phyloP scores from a whole-genome alignment of 2,888 invertebrate species.

The Carterocephalus palaemon region DNA sequence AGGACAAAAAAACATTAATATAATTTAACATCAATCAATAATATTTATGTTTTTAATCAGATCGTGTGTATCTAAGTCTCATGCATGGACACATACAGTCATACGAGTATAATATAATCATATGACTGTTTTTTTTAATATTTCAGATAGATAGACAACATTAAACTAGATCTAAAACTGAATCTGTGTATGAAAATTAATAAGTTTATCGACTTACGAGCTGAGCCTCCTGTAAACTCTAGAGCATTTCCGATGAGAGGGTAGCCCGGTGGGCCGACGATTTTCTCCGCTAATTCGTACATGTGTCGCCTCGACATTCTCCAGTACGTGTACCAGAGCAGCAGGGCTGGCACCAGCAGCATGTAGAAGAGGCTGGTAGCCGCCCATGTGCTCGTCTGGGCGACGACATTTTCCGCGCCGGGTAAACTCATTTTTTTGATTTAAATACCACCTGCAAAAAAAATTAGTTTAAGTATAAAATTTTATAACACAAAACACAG shows the following conservation, averaged over 20 bases:
- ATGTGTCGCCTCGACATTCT: slow-evolving; percentile 84
- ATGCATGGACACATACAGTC: too few relatives aligned
- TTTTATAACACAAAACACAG: too few relatives aligned
- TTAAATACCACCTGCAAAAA: slow-evolving; percentile 10
- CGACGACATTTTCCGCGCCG: slow-evolving; percentile 62
- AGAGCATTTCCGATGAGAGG: slow-evolving; percentile 87
- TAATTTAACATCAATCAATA: too few relatives aligned
- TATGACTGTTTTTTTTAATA: too few relatives aligned
- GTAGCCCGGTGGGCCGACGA: slow-evolving; percentile 85
- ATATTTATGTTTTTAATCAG: too few relatives aligned
- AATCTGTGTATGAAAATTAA: too few relatives aligned
- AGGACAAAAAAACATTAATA: too few relatives aligned
- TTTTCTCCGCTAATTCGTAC: slow-evolving; percentile 83
- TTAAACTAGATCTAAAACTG: too few relatives aligned
- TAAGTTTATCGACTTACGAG: too few relatives aligned
- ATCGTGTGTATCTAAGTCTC: too few relatives aligned
- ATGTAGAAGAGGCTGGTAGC: slow-evolving; percentile 85
- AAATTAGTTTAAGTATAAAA: not conserved
- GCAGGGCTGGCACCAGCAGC: slow-evolving; percentile 83
- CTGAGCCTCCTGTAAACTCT: slow-evolving; percentile 85
- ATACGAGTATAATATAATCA: too few relatives aligned
- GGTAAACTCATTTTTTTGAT: slow-evolving; percentile 58
- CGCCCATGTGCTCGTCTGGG: slow-evolving; percentile 71
- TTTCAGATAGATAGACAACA: too few relatives aligned
- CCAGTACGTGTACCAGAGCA: slow-evolving; percentile 87